phyloP scores from a whole-genome alignment of 2,888 invertebrate species.

The Eupithecia abbreviata region DNA sequence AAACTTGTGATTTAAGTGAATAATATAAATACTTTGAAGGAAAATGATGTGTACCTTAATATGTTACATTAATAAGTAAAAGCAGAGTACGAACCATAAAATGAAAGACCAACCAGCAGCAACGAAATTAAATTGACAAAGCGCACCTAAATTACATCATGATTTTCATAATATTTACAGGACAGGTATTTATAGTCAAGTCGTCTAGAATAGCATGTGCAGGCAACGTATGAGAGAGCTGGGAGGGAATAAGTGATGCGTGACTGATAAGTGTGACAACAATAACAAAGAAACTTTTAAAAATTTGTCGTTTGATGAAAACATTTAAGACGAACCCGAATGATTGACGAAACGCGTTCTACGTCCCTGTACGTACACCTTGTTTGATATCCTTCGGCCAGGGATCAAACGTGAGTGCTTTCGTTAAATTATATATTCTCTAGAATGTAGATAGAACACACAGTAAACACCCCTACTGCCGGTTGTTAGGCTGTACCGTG shows the following conservation, averaged over 20 bases:
- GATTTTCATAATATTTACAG: not conserved
- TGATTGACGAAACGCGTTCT: not conserved
- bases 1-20: not conserved
- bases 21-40: not conserved
- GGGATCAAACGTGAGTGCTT: not conserved
- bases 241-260: not conserved
- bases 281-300: not conserved
- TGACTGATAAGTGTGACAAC: not conserved
- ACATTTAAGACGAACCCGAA: not conserved
- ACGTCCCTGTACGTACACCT: not conserved
- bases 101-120: not conserved
- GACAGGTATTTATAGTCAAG: not conserved
- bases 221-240: not conserved
- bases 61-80: not conserved
- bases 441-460: not conserved
- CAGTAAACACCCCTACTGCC: constrained; percentile 23
- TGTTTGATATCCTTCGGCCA: not conserved
- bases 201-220: not conserved
- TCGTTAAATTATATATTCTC: not conserved
- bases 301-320: not conserved
- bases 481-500: constrained; percentile 75
- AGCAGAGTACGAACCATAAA: not conserved
- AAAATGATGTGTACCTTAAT: not conserved
- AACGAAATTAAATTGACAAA: not conserved
- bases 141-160: not conserved